Evolutionary conservation across 2,888 invertebrate species (phyloP).

Genomic region (Pandemis cinnamomeana): DNA sequence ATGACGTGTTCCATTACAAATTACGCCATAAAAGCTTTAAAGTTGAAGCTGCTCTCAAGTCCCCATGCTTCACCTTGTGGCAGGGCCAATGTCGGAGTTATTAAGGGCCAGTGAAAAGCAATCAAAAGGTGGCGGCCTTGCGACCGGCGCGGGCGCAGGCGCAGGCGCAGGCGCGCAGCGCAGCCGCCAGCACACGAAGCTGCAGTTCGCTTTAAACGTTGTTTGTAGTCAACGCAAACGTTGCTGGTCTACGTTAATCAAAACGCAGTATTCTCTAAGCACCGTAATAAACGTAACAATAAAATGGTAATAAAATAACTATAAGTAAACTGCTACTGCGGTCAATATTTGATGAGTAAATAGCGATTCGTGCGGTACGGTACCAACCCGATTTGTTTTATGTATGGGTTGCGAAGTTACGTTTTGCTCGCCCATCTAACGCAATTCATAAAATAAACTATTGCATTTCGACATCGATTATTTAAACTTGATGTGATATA

Average conservation of each 20-base stretch:
- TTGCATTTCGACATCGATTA: too few species aligned
- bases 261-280: background rate
- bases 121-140: slow-evolving; percentile 16
- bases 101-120: slow-evolving; percentile 18
- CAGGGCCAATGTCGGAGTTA: slow-evolving; percentile 2
- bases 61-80: slow-evolving; percentile 3
- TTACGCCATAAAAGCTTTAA: background rate
- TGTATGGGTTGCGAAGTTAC: background rate
- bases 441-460: background rate
- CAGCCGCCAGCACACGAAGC: background rate
- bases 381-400: background rate
- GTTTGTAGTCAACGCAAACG: too few species aligned
- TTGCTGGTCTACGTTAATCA: too few species aligned
- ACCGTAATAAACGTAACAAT: background rate
- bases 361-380: background rate
- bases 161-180: too few species aligned
- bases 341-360: background rate
- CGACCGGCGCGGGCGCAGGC: background rate
- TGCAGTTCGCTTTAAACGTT: too few species aligned
- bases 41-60: background rate
- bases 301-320: background rate
- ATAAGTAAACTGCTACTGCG: background rate
- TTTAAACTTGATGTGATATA: too few species aligned
- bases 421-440: background rate
- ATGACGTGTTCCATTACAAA: background rate